These are phyloP conservation scores for Calyptommatus sinebrachiatus DNA, from an alignment of 2,113 vertebrate species.

Conservation along the genomic window DNA sequence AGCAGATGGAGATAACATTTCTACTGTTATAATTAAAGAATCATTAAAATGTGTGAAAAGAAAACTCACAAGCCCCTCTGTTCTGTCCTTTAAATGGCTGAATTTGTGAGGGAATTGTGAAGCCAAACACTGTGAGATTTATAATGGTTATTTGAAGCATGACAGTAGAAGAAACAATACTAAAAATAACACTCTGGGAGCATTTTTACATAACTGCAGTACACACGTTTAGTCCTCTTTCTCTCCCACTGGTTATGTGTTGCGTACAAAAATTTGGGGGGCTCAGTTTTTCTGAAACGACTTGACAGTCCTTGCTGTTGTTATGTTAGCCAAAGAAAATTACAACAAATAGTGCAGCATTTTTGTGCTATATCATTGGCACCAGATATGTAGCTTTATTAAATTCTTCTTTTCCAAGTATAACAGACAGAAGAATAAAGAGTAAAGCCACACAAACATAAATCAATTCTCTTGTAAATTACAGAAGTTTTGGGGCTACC, in stretches of 20 bases:
- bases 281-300: slow-evolving; percentile 37
- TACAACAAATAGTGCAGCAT: slow-evolving; percentile 34
- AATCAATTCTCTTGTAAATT: slow-evolving; percentile 17
- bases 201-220: not conserved
- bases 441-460: not conserved
- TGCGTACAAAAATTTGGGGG: slow-evolving; percentile 29
- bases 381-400: slow-evolving; percentile 18
- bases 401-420: not conserved
- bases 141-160: not conserved
- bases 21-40: not conserved
- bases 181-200: not conserved
- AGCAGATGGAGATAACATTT: too few species aligned
- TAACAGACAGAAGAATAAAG: slow-evolving; percentile 22
- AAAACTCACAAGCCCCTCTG: too few species aligned
- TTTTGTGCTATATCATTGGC: slow-evolving; percentile 25
- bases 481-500: accelerated
- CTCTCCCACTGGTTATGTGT: slow-evolving; percentile 25
- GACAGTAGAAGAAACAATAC: slow-evolving; percentile 29
- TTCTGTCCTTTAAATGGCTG: not conserved
- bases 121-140: not conserved
- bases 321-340: slow-evolving; percentile 53
- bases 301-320: slow-evolving; percentile 31
- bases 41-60: not conserved
- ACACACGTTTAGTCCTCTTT: slow-evolving; percentile 10
- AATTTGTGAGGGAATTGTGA: not conserved